Conservation (phyloP, 2,888 invertebrate species). For the Deilephila porcellus region DNA sequence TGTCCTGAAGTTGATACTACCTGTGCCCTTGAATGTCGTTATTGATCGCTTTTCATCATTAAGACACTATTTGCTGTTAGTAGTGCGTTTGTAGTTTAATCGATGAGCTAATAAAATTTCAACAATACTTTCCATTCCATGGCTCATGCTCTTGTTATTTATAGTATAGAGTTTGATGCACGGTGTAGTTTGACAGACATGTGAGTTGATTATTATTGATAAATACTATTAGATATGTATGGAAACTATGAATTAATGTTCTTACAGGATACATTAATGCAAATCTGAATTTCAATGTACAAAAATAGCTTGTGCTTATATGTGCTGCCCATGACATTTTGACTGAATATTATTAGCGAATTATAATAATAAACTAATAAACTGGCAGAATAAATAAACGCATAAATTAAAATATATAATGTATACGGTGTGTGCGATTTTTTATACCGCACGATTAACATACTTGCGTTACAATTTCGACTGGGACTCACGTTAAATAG, state of each 20-base stretch:
- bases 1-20: neutral
- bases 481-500: neutral
- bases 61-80: neutral
- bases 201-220: neutral
- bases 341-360: slow-evolving; percentile 2
- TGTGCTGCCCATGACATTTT: slow-evolving; percentile 15
- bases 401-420: neutral
- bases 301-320: slow-evolving; percentile 2
- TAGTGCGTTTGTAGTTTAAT: neutral
- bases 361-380: neutral
- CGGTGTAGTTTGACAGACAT: neutral
- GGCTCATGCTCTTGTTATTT: too few relatives aligned
- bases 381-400: slow-evolving; percentile 11
- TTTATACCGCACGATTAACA: neutral
- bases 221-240: neutral
- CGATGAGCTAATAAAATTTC: too few relatives aligned
- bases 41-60: slow-evolving; percentile 1
- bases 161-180: too few relatives aligned
- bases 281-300: neutral
- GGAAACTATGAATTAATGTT: neutral
- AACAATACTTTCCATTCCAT: too few relatives aligned
- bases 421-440: neutral
- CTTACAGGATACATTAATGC: neutral
- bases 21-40: neutral
- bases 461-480: neutral